A percentile compares a stretch with the other conserved stretches of the same genome.
phyloP scores from a whole-genome alignment of 2,888 invertebrate species.

The Stenichneumon culpator region DNA sequence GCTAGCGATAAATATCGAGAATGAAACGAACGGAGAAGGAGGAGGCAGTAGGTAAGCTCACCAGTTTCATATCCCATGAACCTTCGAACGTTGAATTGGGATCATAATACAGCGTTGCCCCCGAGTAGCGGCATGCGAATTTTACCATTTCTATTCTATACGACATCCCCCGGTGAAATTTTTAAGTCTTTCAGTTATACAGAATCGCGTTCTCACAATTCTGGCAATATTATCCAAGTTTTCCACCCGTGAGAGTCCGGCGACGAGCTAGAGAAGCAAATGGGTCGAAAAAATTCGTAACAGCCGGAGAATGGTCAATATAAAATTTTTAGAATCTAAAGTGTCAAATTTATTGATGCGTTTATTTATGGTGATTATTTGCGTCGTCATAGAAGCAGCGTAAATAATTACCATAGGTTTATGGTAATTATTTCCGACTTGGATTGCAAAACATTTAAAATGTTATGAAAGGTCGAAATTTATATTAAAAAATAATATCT shows the following conservation, averaged over 20 bases:
- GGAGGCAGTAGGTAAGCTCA: conserved; percentile 37
- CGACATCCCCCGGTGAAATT: conserved; percentile 44
- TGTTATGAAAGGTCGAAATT: no score
- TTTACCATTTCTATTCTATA: conserved; percentile 51
- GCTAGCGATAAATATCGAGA: conserved; percentile 77
- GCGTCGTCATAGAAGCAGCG: neutral
- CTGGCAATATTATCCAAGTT: conserved; percentile 38
- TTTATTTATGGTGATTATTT: neutral
- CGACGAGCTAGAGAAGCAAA: conserved; percentile 30
- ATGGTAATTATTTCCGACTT: neutral
- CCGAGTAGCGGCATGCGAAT: conserved; percentile 25
- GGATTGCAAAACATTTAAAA: no score
- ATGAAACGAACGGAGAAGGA: conserved; percentile 21
- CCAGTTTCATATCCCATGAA: conserved; percentile 68
- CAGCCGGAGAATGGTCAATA: conserved; percentile 5
- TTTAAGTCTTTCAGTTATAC: conserved; percentile 40
- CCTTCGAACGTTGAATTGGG: conserved; percentile 63
- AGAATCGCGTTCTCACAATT: conserved; percentile 13
- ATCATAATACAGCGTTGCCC: conserved; percentile 51
- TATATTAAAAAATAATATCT: no score
- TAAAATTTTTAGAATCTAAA: conserved; percentile 25
- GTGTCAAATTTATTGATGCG: conserved; percentile 4
- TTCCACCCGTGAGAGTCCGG: neutral
- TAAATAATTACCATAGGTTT: no score
- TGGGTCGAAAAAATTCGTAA: conserved; percentile 52